Conservation (phyloP, 2,888 invertebrate genomes). For the Galeruca laticollis region DNA sequence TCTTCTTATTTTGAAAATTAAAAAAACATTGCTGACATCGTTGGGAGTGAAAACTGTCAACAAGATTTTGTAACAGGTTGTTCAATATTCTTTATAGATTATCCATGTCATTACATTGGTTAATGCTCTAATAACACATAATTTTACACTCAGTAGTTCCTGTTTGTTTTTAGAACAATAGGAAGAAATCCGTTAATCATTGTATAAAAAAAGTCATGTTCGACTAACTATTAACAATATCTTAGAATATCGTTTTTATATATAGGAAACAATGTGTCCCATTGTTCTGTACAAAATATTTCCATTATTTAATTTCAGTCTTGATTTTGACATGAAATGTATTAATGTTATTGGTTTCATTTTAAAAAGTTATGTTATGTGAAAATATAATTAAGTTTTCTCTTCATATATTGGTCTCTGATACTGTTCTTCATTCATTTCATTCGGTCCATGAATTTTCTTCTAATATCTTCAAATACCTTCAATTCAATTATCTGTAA, state of each 20-base stretch:
- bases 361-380: no score
- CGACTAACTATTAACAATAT: neutral
- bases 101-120: slow-evolving; percentile 5
- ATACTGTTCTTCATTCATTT: no score
- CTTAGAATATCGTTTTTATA: neutral
- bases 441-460: no score
- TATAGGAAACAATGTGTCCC: neutral
- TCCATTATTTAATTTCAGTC: neutral
- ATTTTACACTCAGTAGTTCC: slow-evolving; percentile 14
- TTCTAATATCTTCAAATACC: no score
- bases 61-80: neutral
- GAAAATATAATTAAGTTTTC: no score
- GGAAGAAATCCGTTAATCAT: neutral
- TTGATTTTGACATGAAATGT: neutral
- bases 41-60: neutral
- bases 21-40: neutral
- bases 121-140: slow-evolving; percentile 8
- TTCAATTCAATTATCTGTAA: no score
- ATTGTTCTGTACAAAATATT: neutral
- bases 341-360: no score
- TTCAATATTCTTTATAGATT: slow-evolving; percentile 8
- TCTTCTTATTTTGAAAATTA: no score
- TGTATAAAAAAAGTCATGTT: slow-evolving; percentile 7
- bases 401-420: no score
- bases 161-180: slow-evolving; percentile 8